These are phyloP conservation scores for Drosophila pallidifrons DNA, from an alignment of 1,140 invertebrate species.

Conservation along the genomic window DNA sequence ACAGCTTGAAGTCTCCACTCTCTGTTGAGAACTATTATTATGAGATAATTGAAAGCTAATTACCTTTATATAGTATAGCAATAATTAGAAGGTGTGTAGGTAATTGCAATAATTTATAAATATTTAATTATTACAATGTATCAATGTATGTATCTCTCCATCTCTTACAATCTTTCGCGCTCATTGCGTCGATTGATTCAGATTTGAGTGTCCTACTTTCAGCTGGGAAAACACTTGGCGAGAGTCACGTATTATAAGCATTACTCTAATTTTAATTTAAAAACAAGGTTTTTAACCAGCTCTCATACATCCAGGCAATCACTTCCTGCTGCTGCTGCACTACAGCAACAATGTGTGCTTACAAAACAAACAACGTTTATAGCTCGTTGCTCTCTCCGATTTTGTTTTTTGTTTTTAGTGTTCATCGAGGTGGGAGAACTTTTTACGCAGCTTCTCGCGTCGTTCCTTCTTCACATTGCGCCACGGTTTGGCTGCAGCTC, in stretches of 20 bases:
- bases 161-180: neutral
- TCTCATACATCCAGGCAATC: constrained; percentile 5
- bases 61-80: neutral
- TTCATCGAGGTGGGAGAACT: constrained; percentile 92
- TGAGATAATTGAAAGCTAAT: neutral
- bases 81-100: neutral
- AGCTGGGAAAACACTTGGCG: neutral
- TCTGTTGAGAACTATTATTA: neutral
- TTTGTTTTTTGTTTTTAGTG: constrained; percentile 80
- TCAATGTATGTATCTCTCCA: neutral
- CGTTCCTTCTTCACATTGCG: constrained; percentile 93
- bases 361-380: neutral
- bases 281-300: constrained; percentile 18
- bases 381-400: neutral
- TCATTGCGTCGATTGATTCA: neutral
- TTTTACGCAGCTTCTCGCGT: constrained; percentile 93
- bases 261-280: constrained; percentile 39
- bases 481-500: constrained; percentile 90
- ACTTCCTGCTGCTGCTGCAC: constrained; percentile 7
- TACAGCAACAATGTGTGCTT: constrained; percentile 14
- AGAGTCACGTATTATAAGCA: constrained; percentile 14
- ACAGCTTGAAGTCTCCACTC: neutral
- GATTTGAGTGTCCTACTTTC: neutral
- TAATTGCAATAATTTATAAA: constrained; percentile 3
- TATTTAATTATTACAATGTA: neutral